Base-by-base conservation (phyloP, 2,888 invertebrate genomes). In the Rugalucina vietnamica region DNA sequence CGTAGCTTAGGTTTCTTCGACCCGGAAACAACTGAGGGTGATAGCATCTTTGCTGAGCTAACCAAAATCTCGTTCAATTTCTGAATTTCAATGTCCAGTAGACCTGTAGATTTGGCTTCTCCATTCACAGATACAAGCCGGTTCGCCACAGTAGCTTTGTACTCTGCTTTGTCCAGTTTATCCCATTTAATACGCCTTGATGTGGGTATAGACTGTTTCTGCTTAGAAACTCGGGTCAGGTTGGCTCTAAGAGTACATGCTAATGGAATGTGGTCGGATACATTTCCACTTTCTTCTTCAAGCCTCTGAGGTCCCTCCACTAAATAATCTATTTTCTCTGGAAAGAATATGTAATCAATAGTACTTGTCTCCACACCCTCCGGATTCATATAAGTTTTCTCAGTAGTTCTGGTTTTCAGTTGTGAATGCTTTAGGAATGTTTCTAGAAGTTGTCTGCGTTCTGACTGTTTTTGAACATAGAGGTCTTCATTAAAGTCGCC, bases 401-500 rank as follows among this genome's bases (percentile, higher is more conserved):
- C 79, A 29, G 37, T 60, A 3, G 21, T 34, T 18, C n/a, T 34
- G 0, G 34, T 37, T 18, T 5, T 21, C 3, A 79, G 39, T 14
- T 29, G 18, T 27, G 60, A 60, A 18, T 72, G 29, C 18, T 72
- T n/a, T 18, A 79, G 32, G 21, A 79, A 73, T 8, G 39, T 32
- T 8, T 29, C 18, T 1, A 60, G n/a, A 12, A 24, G 72, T 10
- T 32, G 34, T 37, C 32, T 43, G 32, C 72, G 39, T 32, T 32
- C 37, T 14, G 34, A 36, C 12, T 60, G 18, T 24, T n/a, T 50
- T 34, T 24, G 37, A 18, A 32, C 70, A 54, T 34, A 29, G 3
- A 73, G 36, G 37, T 57, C 73, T 60, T 79, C 79, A 71, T 79
- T 79, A 21, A 79, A 36, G 32, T 79, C 79, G 24, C 79, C 78